These are phyloP conservation scores for Rachycentron canadum DNA, from an alignment of 2,797 vertebrate species.

Conservation along the genomic window DNA sequence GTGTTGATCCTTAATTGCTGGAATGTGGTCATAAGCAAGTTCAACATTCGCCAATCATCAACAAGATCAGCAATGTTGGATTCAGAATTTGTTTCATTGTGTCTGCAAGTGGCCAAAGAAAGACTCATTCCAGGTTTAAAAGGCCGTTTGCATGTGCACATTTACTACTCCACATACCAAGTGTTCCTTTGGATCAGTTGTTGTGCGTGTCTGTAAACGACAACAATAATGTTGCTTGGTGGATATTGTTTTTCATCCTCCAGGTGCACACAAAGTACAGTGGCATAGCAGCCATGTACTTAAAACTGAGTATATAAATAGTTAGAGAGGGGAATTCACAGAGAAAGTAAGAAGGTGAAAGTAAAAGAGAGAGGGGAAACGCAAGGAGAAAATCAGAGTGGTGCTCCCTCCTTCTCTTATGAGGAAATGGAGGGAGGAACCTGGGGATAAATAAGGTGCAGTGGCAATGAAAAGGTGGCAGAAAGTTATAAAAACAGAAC, in stretches of 20 bases:
- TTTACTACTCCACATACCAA: too few relatives aligned
- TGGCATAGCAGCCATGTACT: not conserved
- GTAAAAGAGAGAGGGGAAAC: not conserved
- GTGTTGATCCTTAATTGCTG: too few relatives aligned
- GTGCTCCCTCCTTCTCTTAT: not conserved
- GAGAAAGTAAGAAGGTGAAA: not conserved
- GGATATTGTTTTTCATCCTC: not conserved
- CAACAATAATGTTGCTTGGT: too few relatives aligned
- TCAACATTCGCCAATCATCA: too few relatives aligned
- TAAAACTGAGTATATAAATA: not conserved
- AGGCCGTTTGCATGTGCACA: too few relatives aligned
- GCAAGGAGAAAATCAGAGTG: not conserved
- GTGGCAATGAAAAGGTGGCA: conserved; percentile 15
- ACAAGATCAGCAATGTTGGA: too few relatives aligned
- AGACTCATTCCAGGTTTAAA: too few relatives aligned
- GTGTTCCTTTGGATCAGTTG: too few relatives aligned
- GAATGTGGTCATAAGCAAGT: too few relatives aligned
- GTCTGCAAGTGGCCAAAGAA: too few relatives aligned
- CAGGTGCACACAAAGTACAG: not conserved
- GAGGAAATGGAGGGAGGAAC: not conserved
- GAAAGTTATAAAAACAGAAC: conserved; percentile 34
- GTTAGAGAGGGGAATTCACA: not conserved
- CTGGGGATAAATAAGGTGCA: conserved; percentile 10
- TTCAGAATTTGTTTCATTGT: too few relatives aligned
- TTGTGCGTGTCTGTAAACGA: too few relatives aligned